Base-by-base conservation (phyloP, 1,140 invertebrate genomes). In the Drosophila bifasciata region DNA sequence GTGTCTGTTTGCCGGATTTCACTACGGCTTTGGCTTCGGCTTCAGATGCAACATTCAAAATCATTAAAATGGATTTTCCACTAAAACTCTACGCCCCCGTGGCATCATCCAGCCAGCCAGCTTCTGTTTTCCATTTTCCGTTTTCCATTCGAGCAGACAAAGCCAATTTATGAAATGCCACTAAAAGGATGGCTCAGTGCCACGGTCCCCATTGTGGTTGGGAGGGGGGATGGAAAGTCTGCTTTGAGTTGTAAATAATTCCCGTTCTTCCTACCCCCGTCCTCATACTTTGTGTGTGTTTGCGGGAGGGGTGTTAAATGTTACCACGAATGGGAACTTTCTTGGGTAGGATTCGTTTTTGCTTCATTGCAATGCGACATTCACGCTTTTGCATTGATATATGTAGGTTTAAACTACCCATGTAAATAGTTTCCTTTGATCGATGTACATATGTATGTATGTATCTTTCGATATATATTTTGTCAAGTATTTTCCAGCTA, bases 81-180 rank as follows among this genome's bases (percentile, higher is more conserved):
- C 17, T 64, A 56, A 55, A 63, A 69, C 63, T 19, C 17, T 23
- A 50, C 44, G 25, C 23, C 43, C 9, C 53, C 32, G 32, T 36
- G 32, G 32, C 32, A 1, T 3, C 32, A 36, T 3, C 32, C 11
- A 1, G 3, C 32, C 11, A 36, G 11, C 23, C 23, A 1, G 48
- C 19, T 5, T 6, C 25, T 50, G 48, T 32, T 9, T 36, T 62
- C 15, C 13, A 28, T 28, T 39, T 59, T 6, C 19, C 16, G 17
- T 13, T 64, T 64, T 53, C 32, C 61, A 67, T 67, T 53, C 41
- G 25, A 28, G 66, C 44, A 39, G 66, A 45, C 53, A 70, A 70
- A 69, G 66, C 63, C 66, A 69, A 69, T 69, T 69, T 69, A 69
- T 69, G 66, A 69, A 68, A 69, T 68, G 66, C 45, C 58, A 63